Conservation (phyloP, 2,113 vertebrate genomes). For the Abramis brama region DNA sequence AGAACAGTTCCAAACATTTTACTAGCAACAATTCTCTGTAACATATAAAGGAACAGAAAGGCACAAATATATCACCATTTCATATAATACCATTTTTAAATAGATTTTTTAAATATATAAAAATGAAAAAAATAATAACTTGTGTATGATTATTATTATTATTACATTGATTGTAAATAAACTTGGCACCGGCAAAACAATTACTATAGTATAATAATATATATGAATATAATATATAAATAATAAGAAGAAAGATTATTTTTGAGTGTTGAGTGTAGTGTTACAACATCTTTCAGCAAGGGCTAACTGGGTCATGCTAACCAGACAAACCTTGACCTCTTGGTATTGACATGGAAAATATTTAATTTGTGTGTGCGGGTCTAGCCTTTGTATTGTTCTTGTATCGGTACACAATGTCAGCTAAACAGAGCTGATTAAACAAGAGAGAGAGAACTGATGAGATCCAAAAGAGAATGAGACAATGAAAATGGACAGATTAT, state of each 20-base stretch:
- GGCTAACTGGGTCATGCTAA: slow-evolving; percentile 3
- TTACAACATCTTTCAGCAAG: background rate
- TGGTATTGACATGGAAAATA: background rate
- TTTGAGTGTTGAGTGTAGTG: background rate
- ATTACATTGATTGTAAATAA: too few species aligned
- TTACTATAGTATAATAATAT: background rate
- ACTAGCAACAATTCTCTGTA: background rate
- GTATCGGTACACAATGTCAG: background rate
- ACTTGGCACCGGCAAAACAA: too few species aligned
- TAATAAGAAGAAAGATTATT: too few species aligned
- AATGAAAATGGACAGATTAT: background rate
- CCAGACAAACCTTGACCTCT: slow-evolving; percentile 5
- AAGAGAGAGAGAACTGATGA: background rate
- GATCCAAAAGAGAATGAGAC: background rate
- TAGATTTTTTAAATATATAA: too few species aligned
- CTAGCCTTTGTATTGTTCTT: slow-evolving; percentile 45
- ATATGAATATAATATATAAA: background rate
- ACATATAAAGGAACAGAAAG: background rate
- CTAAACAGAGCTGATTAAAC: background rate
- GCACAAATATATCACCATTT: too few species aligned
- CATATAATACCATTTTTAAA: too few species aligned
- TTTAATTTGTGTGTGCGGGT: background rate
- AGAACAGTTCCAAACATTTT: background rate
- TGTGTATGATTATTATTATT: too few species aligned
- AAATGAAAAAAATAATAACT: too few species aligned